Evolutionary conservation across 2,888 invertebrate genomes (phyloP).

Genomic region (Spodoptera littoralis): DNA sequence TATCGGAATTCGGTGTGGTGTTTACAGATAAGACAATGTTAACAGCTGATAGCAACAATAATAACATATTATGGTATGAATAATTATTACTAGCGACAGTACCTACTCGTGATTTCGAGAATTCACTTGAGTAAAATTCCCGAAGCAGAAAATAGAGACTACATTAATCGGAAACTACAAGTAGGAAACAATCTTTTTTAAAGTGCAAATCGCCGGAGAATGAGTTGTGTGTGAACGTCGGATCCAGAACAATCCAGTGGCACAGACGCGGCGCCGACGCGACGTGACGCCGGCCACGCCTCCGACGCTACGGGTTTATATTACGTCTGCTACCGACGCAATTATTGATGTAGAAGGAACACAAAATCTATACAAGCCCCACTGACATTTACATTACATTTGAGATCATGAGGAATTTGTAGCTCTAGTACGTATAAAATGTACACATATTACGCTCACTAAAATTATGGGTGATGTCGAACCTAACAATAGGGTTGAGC

Average conservation of each 20-base stretch:
- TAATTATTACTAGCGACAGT: conserved; percentile 24
- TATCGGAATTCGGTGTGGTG: conserved; percentile 35
- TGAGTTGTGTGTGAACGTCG: conserved; percentile 48
- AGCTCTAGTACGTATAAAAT: conserved; percentile 24
- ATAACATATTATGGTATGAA: conserved; percentile 18
- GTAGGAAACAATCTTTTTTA: conserved; percentile 40
- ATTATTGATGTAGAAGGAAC: conserved; percentile 65
- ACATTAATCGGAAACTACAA: conserved; percentile 7
- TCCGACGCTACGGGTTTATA: conserved; percentile 73
- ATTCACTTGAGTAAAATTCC: not conserved
- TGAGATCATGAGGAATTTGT: conserved; percentile 52
- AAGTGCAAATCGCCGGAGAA: conserved; percentile 51
- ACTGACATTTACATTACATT: conserved; percentile 57
- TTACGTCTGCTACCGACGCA: conserved; percentile 68
- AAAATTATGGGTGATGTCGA: conserved; percentile 35
- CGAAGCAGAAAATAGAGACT: too few species aligned
- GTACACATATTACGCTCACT: conserved; percentile 21
- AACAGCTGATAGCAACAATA: conserved; percentile 35
- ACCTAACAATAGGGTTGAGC: conserved; percentile 47
- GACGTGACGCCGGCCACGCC: conserved; percentile 85
- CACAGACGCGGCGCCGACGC: conserved; percentile 80
- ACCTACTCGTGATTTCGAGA: conserved; percentile 34
- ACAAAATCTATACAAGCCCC: conserved; percentile 59
- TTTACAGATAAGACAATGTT: conserved; percentile 35
- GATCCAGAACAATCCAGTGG: conserved; percentile 75